Evolutionary conservation across 2,888 invertebrate genomes (phyloP), one percentile per base, ranked within the genome.

Genomic region (Drosophila anomalata): DNA sequence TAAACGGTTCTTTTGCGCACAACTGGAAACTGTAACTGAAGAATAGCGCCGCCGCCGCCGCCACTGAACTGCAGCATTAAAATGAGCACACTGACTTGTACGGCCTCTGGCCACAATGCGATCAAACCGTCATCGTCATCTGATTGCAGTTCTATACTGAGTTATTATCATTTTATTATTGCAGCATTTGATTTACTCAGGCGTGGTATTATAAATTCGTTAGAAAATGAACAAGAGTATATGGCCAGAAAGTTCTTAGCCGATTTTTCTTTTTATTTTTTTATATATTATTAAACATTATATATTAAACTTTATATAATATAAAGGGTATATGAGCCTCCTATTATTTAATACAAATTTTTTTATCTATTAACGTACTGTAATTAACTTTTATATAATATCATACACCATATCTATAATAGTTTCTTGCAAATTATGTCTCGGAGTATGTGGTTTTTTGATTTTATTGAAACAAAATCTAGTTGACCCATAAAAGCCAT

Each of bases 1-100:
- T 86, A 89, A 88, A 89, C 87, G 86, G 89, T 89, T 86, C 82
- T 87, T 87, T 79, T 85, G 80, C 86, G 82, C 82, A 79, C 85
- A 79, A 85, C 80, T 80, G 75, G 75, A 77, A 77, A 85, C 79
- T 78, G 74, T 84, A 70, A 70, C 62, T 62, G 71, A 70, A 70
- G 69, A 70, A 65, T 65, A 65, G 65, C 65, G 80, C 20, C 50
- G 50, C 50, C 17, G 67, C 71, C 76, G 68, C 65, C 72, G 74
- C 66, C 58, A 52, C 54, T 17, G 60, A 20, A 44, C 17, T 44
- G 52, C 60, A 59, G 57, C 78, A 82, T 79, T 78, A 75, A 86
- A 82, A 85, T 81, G 86, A 82, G 81, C 81, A 81, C 81, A 81
- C 79, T 81, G 81, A 85, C 81, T 85, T 76, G 75, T 60, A 65